Conservation (phyloP, 2,888 invertebrate species). For the Subacronicta megacephala region DNA sequence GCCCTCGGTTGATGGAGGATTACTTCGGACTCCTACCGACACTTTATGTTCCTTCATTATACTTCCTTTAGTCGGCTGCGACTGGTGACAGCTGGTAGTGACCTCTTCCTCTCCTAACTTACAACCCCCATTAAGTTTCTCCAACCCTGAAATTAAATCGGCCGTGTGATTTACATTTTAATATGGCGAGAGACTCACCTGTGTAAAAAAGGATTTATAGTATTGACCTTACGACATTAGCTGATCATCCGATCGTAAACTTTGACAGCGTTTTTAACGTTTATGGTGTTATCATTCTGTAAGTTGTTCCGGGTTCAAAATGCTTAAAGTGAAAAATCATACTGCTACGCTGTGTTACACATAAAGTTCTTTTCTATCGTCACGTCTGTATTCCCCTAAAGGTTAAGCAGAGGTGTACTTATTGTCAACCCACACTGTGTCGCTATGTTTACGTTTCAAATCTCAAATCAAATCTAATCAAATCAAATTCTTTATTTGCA, state of each 20-base stretch:
- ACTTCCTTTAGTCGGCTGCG: no score
- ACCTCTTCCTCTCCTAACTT: conserved; percentile 57
- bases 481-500: no score
- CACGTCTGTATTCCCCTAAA: no score
- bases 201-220: conserved; percentile 85
- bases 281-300: conserved; percentile 67
- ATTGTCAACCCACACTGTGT: no score
- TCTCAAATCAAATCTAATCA: no score
- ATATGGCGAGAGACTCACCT: conserved; percentile 86
- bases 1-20: no score
- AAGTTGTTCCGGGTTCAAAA: conserved; percentile 6
- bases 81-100: not conserved
- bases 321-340: not conserved
- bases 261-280: conserved; percentile 49
- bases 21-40: no score
- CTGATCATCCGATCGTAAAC: conserved; percentile 67
- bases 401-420: no score
- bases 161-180: conserved; percentile 88
- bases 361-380: no score
- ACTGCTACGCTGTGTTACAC: no score
- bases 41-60: no score
- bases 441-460: no score
- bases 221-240: conserved; percentile 78
- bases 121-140: conserved; percentile 72
- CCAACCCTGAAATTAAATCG: conserved; percentile 88